A percentile compares a stretch with the other conserved stretches of the same genome.
phyloP scores from a whole-genome alignment of 2,113 vertebrate species.

The Sander lucioperca region DNA sequence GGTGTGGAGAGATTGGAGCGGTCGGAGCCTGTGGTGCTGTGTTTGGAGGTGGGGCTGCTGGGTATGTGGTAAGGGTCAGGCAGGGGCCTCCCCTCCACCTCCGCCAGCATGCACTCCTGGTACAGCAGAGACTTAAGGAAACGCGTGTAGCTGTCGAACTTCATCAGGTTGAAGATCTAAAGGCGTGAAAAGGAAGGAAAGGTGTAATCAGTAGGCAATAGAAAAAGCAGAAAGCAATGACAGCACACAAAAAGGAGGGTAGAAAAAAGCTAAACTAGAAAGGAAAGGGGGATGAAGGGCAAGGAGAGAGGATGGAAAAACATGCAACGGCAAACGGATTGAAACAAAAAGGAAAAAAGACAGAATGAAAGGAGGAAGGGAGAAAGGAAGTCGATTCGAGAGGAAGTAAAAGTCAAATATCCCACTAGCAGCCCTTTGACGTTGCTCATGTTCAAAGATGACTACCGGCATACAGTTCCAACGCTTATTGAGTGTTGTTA shows the following conservation, averaged over 20 bases:
- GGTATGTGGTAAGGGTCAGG: slow-evolving; percentile 92
- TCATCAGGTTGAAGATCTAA: slow-evolving; percentile 99
- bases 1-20: slow-evolving; percentile 92
- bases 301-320: neutral
- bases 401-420: neutral
- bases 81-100: slow-evolving; percentile 94
- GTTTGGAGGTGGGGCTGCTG: slow-evolving; percentile 95
- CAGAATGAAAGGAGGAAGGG: neutral
- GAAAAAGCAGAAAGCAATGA: neutral
- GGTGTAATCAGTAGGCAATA: neutral
- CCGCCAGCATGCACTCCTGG: slow-evolving; percentile 96
- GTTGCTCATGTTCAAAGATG: neutral
- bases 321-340: neutral
- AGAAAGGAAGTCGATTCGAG: neutral
- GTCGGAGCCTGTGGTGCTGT: slow-evolving; percentile 90
- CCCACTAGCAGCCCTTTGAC: neutral
- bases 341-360: neutral
- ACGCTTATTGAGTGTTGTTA: too few species aligned
- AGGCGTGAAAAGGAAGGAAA: neutral
- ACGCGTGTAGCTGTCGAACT: slow-evolving; percentile 98
- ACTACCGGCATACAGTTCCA: neutral
- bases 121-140: slow-evolving; percentile 97
- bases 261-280: neutral
- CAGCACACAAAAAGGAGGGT: neutral
- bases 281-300: neutral